Percentiles rank a stretch among this genome's conserved stretches.
Evolutionary conservation across 2,888 invertebrate species (phyloP).

Genomic region (Mesorhabditis belari): DNA sequence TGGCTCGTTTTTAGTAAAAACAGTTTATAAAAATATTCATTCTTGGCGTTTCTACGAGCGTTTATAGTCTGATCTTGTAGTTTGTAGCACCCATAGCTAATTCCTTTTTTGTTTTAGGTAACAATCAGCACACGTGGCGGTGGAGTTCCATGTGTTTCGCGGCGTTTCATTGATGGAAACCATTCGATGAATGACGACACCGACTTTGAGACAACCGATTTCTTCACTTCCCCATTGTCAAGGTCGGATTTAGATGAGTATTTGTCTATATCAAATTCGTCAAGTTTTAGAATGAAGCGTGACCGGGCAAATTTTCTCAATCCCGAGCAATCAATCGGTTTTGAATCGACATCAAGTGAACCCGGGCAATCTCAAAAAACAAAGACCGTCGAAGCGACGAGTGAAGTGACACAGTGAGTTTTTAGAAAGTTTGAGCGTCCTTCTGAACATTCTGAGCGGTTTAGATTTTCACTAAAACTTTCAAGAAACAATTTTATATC

Average conservation of each 20-base stretch:
- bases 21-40: no score
- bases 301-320: conserved; percentile 2
- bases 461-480: not conserved
- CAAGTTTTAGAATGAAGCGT: conserved; percentile 5
- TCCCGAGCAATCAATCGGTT: not conserved
- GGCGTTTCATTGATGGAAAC: conserved; percentile 31
- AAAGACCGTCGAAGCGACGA: conserved; percentile 42
- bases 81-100: no score
- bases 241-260: conserved; percentile 7
- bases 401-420: conserved; percentile 42
- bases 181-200: conserved; percentile 35
- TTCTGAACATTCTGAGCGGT: not conserved
- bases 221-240: conserved; percentile 17
- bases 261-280: no score
- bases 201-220: conserved; percentile 33
- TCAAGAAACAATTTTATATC: not conserved
- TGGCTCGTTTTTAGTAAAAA: no score
- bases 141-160: conserved; percentile 28
- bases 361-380: conserved; percentile 33
- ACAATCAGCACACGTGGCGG: conserved; percentile 40
- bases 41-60: no score
- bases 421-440: not conserved
- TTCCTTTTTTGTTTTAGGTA: no score
- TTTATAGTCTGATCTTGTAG: no score
- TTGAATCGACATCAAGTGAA: conserved; percentile 1